Evolutionary conservation across 2,888 invertebrate genomes (phyloP), one percentile per base, ranked within the genome.

Genomic region (Zygaena filipendulae): DNA sequence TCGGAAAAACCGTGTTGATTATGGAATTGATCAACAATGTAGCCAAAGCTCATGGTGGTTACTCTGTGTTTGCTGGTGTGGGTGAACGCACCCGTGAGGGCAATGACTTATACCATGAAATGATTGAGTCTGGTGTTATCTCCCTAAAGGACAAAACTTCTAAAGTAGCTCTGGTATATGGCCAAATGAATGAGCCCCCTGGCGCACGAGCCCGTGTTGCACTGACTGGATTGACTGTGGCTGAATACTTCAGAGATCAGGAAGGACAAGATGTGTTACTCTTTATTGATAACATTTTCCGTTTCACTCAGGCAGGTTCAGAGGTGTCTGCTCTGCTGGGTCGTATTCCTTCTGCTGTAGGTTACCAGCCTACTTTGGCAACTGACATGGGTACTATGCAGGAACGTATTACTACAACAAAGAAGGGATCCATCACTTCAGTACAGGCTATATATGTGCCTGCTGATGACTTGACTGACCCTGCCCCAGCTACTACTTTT

Each of bases 301-400:
- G 92, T 57, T 95, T 93, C 80, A 94, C 93, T 24, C 93, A 94
- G 71, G 93, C 93, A 47, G 93, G 93, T 74, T 92, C 93, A 3
- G 93, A 94, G 72, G 84, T 85, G 58, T 97, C 96, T 47, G 95
- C 96, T 42, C 77, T 96, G 77, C 72, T 96, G 64, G 96, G 96
- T 68, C 94, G 96, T 85, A 96, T 97, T 59, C 96, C 96, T 45
- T 92, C 92, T 33, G 96, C 96, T 61, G 95, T 97, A 57, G 96
- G 96, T 63, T 96, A 97, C 72, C 96, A 97, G 64, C 96, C 96
- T 28, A 97, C 96, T 9, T 71, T 96, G 64, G 95, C 94, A 52
- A 96, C 95, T 60, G 96, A 96, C 84, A 96, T 96, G 96, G 95
- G 96, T 87, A 87, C 90, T 58, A 95, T 96, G 95, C 95, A 97